These are phyloP conservation scores for Xanthia icteritia DNA, from an alignment of 2,888 invertebrate species.

Conservation along the genomic window DNA sequence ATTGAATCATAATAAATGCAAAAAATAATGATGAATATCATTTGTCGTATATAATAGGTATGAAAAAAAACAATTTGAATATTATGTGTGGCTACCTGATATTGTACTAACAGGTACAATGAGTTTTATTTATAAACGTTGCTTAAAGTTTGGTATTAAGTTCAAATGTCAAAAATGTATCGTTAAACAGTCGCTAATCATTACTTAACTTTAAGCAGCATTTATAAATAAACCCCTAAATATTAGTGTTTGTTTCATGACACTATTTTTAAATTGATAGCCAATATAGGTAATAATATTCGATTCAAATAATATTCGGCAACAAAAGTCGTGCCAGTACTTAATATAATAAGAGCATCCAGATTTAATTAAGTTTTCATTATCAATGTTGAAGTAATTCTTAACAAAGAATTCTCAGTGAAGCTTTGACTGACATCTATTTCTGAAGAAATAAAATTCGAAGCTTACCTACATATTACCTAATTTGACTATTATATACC, in stretches of 20 bases:
- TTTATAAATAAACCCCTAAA: too few relatives aligned
- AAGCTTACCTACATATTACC: neutral
- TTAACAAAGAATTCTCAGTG: neutral
- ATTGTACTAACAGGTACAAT: neutral
- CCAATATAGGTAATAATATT: neutral
- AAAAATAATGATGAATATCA: neutral
- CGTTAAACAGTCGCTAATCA: too few relatives aligned
- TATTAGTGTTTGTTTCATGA: neutral
- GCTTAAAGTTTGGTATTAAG: too few relatives aligned
- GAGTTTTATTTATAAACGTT: too few relatives aligned
- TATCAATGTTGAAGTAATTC: neutral
- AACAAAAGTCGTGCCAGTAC: neutral
- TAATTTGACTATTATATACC: neutral
- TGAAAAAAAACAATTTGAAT: neutral
- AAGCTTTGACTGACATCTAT: too few relatives aligned
- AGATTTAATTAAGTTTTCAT: neutral
- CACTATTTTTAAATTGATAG: neutral
- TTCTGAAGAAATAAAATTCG: neutral
- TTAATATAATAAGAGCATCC: neutral
- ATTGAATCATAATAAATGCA: neutral
- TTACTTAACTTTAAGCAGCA: too few relatives aligned
- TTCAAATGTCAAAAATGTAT: too few relatives aligned
- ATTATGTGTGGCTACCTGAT: neutral
- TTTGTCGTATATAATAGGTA: neutral
- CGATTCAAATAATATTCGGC: too few relatives aligned